Conservation (phyloP, 2,888 invertebrate genomes). For the Agonum fuliginosum region DNA sequence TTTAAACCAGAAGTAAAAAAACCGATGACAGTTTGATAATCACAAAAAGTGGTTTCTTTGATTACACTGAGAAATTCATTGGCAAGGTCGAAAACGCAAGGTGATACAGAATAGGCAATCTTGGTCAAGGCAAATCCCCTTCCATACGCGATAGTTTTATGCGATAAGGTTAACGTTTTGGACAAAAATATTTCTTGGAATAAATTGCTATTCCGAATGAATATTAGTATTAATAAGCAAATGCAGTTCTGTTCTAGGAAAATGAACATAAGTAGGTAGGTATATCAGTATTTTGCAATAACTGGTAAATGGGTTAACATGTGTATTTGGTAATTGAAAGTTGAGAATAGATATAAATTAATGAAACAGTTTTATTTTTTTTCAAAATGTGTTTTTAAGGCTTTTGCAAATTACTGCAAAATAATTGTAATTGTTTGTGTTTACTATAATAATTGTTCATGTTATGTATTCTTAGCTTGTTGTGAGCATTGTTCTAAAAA, state of each 20-base stretch:
- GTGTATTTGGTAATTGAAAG: background rate
- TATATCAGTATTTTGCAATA: constrained; percentile 14
- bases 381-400: constrained; percentile 12
- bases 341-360: background rate
- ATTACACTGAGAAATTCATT: constrained; percentile 33
- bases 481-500: too few species aligned
- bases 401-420: background rate
- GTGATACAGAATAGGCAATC: constrained; percentile 31
- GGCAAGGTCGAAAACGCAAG: constrained; percentile 32
- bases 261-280: too few species aligned
- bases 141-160: background rate
- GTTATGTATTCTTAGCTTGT: background rate
- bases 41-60: constrained; percentile 9
- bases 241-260: background rate
- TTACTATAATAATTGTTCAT: too few species aligned
- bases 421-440: constrained; percentile 12
- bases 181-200: constrained; percentile 17
- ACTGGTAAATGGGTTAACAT: constrained; percentile 1
- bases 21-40: background rate
- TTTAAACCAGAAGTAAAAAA: background rate
- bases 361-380: too few species aligned
- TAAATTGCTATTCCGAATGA: background rate
- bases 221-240: constrained; percentile 1
- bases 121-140: constrained; percentile 22
- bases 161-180: constrained; percentile 16